Base-by-base conservation (phyloP, 2,797 vertebrate genomes). In the Acropternis orthonyx region DNA sequence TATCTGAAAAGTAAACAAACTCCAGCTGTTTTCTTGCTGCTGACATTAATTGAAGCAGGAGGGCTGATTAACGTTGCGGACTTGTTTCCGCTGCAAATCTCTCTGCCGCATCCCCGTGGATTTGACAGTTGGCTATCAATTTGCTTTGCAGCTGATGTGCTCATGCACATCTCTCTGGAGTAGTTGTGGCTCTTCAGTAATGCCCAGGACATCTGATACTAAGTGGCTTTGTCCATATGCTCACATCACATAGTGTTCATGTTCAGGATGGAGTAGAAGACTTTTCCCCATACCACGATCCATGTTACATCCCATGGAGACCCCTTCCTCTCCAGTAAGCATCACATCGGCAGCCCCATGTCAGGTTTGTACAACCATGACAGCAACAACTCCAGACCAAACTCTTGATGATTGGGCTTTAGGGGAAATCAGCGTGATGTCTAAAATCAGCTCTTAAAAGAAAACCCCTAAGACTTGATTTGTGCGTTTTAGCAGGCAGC, bases 1-100 rank as follows among this genome's bases (percentile, higher is more conserved):
- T 74, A 77, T 87, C 65, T 59, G 67, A 79, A 96, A 91, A 87
- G 75, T 85, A 94, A 94, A 86, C 92, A 86, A 82, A 72, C 48
- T 69, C 63, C 77, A 74, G 87, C 78, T 82, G 71, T 59, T 93
- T 84, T 43, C 78, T 79, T 82, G 24, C 91, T 67, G 77, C 77
- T 91, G 81, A 44, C 37, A 32, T 75, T 65, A 91, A 69, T 43
- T 73, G 83, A 82, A 92, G 74, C 48, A 51, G 59, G 59, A 92
- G 55, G 66, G 63, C 78, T 85, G 82, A 85, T 82, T n/a, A 85
- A 73, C 0, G 0, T 30, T 3, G 7, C 17, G 27, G 78, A 32
- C 21, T 77, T 61, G 36, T 74, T 80, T 74, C 68, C 80, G 39
- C 68, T 77, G 61, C 32, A 83, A 83, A 72, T 68, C n/a, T 49